Evolutionary conservation across 2,888 invertebrate species (phyloP).

Genomic region (Machimus rusticus): DNA sequence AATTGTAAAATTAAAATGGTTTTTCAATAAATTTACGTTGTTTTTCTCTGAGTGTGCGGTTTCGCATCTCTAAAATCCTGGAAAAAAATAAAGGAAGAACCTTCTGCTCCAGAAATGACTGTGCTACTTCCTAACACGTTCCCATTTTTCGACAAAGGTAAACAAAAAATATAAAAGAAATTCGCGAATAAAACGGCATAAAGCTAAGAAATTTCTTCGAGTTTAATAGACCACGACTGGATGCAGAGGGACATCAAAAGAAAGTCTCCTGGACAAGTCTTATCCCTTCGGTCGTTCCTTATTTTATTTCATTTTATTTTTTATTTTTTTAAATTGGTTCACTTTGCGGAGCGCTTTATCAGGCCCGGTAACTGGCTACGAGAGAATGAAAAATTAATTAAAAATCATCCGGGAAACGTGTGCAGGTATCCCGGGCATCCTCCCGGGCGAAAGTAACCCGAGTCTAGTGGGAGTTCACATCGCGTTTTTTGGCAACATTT

Average conservation of each 20-base stretch:
- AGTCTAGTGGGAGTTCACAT: neutral
- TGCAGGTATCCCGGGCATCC: neutral
- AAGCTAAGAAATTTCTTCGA: neutral
- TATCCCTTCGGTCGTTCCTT: neutral
- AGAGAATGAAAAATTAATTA: slow-evolving; percentile 34
- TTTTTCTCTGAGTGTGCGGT: no score
- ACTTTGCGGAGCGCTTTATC: neutral
- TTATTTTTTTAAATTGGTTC: slow-evolving; percentile 3
- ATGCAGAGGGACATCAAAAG: slow-evolving; percentile 13
- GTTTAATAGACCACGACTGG: slow-evolving; percentile 9
- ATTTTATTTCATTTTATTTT: no score
- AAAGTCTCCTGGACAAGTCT: neutral
- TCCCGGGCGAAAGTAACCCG: neutral
- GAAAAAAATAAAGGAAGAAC: no score
- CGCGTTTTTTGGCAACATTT: slow-evolving; percentile 11
- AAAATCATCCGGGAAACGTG: slow-evolving; percentile 10
- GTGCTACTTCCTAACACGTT: neutral
- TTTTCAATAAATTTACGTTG: no score
- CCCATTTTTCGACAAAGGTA: neutral
- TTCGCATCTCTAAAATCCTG: neutral
- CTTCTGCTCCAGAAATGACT: neutral
- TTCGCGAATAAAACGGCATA: neutral
- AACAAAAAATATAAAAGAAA: neutral
- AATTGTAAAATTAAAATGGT: no score
- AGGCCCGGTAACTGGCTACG: neutral